Evolutionary conservation across 2,888 invertebrate species (phyloP), one percentile per base, ranked within the genome.

Genomic region (Frankliniella fusca): DNA sequence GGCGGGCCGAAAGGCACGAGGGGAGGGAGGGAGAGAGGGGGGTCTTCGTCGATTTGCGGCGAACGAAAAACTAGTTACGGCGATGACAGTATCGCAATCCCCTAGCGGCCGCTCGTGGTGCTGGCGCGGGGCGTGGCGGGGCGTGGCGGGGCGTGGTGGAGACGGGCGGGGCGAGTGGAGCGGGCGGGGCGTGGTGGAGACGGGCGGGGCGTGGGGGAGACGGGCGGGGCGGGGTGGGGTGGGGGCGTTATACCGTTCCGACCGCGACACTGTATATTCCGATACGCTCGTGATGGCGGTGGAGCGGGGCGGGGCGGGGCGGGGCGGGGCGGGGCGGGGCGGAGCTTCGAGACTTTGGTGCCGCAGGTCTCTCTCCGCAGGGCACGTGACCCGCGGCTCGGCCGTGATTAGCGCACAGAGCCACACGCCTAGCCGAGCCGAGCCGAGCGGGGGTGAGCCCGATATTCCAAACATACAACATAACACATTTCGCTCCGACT

Each of bases 21-120:
- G 61, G 61, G 61, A 0, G 61, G 18, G 61, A 18, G 18, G 61
- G 61, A n/a, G 61, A 18, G 0, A n/a, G 61, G 61, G n/a, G 61
- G 61, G 54, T 2, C 54, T 54, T 18, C 61, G 18, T 61, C 61
- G 61, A 61, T 61, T 61, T 61, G 61, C 61, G 61, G 61, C 61
- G 61, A 61, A 61, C 61, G 61, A 61, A 61, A 61, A 61, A 61
- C 61, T 61, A 61, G 61, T 61, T 61, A 61, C 61, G 61, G 61
- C 61, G 61, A 61, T 61, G 61, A 61, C 61, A 61, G 61, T 61
- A 61, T 61, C 61, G 61, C 20, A 61, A 61, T 61, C 61, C 61
- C 61, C 61, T 20, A 20, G 61, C 61, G 61, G 38, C 38, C 38
- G 38, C 38, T 38, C 38, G 38, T 38, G 38, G 38, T 38, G 38